These are phyloP conservation scores for Ecdyonurus torrentis DNA, from an alignment of 2,888 invertebrate species.

Conservation along the genomic window DNA sequence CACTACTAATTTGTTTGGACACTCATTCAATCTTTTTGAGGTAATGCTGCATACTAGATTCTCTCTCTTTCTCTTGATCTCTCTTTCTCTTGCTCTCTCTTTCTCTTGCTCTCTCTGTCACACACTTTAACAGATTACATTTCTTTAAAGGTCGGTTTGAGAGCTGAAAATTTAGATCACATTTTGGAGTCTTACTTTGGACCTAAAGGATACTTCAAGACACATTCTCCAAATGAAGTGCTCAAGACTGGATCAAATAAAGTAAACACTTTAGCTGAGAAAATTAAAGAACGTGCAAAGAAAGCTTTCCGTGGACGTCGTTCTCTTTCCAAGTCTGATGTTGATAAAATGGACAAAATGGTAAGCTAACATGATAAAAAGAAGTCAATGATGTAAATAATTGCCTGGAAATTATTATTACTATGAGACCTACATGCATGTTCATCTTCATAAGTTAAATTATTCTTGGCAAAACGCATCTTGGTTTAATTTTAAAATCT, in stretches of 20 bases:
- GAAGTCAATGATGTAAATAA: too few species aligned
- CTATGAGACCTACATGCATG: too few species aligned
- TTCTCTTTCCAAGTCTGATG: neutral
- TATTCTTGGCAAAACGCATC: too few species aligned
- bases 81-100: too few species aligned
- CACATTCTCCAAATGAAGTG: conserved; percentile 32
- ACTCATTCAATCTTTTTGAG: conserved; percentile 58
- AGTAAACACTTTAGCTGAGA: conserved; percentile 25
- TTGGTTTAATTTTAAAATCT: too few species aligned
- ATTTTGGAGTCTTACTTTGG: conserved; percentile 60
- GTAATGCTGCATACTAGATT: too few species aligned
- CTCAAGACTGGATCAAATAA: conserved; percentile 23
- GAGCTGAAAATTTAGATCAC: conserved; percentile 63
- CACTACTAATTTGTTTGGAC: conserved; percentile 62
- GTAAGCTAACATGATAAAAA: neutral
- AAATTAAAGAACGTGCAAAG: conserved; percentile 28
- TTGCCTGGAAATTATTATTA: too few species aligned
- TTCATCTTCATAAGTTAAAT: too few species aligned
- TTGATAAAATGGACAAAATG: neutral
- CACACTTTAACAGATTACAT: conserved; percentile 3
- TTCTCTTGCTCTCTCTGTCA: too few species aligned
- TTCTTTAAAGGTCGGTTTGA: conserved; percentile 38
- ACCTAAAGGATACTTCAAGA: conserved; percentile 42
- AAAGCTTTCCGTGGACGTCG: conserved; percentile 23
- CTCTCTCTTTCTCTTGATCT: neutral